Base-by-base conservation (phyloP, 2,797 vertebrate genomes). In the Melanotaenia parkinsoni region DNA sequence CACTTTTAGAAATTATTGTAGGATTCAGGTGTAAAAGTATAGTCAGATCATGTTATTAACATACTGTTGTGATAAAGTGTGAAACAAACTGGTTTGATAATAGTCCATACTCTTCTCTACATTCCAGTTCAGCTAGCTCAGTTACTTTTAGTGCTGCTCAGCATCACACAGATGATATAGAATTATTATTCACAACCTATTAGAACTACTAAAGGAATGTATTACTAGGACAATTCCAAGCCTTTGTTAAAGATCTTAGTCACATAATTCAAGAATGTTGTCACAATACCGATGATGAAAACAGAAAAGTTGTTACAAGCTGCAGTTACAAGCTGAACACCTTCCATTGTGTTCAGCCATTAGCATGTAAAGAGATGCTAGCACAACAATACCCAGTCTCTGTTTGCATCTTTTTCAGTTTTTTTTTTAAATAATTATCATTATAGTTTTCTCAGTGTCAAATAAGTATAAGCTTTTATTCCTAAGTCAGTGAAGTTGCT, bases 1-100 rank as follows among this genome's bases (percentile, higher is more conserved):
- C 86, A 88, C 88, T 88, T 82, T 80, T 67, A 51, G 61, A 37
- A 58, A 79, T 80, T 73, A 83, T 67, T 63, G 79, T 67, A 60
- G 56, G 45, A 67, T 57, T 40, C 26, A 18, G 67, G 38, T 61
- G 81, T 81, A 65, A 67, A 58, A 72, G 58, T 43, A 45, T 30
- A 61, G 76, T 76, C 65, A 20, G 40, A 82, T 59, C 16, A 65
- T 58, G 62, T 76, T 72, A 69, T 67, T 74, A 74, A 71, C 37
- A 43, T 60, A 45, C 66, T 69, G 71, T 9, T 38, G 37, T 11
- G 7, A 16, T 5, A 24, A 1, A 20, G 20, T 20, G 14, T 14
- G n/a, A 45, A 62, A 10, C 24, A 40, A 26, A 9, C 8, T 45
- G n/a, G 38, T 14, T 45, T 18, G 16, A 45, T 5, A 45, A 45